Evolutionary conservation across 2,797 vertebrate genomes (phyloP), one percentile per base, ranked within the genome.

Genomic region (Enteromius viviparus): DNA sequence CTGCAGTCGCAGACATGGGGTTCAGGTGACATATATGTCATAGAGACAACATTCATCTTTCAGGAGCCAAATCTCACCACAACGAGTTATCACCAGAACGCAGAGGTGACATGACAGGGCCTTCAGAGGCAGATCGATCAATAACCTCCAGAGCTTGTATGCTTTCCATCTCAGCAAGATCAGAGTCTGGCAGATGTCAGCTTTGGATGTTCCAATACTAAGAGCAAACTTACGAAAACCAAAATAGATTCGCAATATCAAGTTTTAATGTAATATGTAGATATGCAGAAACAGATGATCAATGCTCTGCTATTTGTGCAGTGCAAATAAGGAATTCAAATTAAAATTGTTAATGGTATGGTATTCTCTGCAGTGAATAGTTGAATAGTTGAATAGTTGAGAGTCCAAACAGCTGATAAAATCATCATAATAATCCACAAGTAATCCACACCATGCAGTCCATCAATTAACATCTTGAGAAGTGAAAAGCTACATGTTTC

Each of bases 41-140:
- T 85, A 83, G 68, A 68, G 87, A 78, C 86, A 78, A 71, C 89
- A 86, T 87, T 89, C 84, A 82, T 90, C 93, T 93, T 93, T 94
- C 94, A 93, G 91, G 91, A 90, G 90, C 91, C 94, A 94, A 91
- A 93, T 94, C 94, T 92, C 93, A 93, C 89, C 91, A 91, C 92
- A 93, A 93, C 94, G 89, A 92, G 92, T 94, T 95, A 94, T 94
- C 94, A 92, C 94, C 93, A 94, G 92, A 92, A 94, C 92, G 88
- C 91, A 94, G 92, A 94, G 93, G 93, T 95, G 94, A 93, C 92
- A 91, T 91, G 93, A 94, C 93, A 92, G 92, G 93, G 94, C 95
- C 92, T 94, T 91, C 91, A 86, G 92, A 94, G 93, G 91, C 93
- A 92, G 93, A 93, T 92, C 92, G 91, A 95, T 95, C 94, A 72